Percentiles rank a stretch among this genome's conserved stretches.
Conservation (phyloP, 2,797 vertebrate species). For the Perodicticus potto region DNA sequence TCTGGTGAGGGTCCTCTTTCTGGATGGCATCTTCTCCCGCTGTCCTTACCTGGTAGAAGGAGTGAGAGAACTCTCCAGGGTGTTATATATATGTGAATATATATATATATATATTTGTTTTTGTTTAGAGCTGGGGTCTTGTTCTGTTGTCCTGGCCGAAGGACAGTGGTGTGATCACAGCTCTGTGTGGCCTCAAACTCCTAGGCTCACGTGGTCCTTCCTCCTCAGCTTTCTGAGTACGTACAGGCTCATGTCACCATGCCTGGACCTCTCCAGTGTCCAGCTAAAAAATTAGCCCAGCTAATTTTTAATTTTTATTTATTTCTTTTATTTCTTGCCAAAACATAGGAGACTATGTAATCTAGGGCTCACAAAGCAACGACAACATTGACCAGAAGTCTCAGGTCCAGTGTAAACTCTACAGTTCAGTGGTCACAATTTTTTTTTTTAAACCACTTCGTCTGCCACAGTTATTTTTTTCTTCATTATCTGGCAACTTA, state of each 20-base stretch:
- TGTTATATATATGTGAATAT: too few relatives aligned
- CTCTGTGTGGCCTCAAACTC: not conserved
- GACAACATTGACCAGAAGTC: not conserved
- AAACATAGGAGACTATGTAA: not conserved
- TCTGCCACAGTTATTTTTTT: not conserved
- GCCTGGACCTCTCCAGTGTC: not conserved
- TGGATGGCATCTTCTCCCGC: not conserved
- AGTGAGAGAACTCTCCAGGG: not conserved
- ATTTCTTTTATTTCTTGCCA: too few relatives aligned
- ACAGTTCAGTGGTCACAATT: conserved; percentile 22
- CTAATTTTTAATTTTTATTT: too few relatives aligned
- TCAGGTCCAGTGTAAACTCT: not conserved
- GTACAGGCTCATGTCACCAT: not conserved
- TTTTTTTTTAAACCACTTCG: not conserved
- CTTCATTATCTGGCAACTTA: conserved; percentile 72
- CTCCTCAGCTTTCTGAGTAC: not conserved
- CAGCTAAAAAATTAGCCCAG: not conserved
- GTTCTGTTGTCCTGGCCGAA: not conserved
- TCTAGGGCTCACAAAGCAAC: not conserved
- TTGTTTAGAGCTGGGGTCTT: not conserved
- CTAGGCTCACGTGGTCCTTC: not conserved
- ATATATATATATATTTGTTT: too few relatives aligned
- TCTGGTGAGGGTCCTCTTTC: not conserved
- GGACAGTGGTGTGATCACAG: not conserved
- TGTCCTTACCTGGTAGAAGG: not conserved